phyloP scores from a whole-genome alignment of 2,888 invertebrate species.

The Cosmia pyralina region DNA sequence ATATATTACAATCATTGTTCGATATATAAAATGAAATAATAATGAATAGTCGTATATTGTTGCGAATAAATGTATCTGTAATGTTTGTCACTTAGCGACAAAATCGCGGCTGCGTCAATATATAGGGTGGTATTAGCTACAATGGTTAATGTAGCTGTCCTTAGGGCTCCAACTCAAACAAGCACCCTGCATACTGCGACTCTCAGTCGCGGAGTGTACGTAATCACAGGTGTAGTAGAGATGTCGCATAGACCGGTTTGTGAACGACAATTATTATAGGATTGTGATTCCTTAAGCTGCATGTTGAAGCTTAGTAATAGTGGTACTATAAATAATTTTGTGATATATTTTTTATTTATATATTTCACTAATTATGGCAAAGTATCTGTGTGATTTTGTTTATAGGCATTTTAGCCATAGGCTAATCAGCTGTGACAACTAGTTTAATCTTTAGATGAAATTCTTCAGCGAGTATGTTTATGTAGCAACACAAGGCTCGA shows the following conservation, averaged over 20 bases:
- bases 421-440: constrained; percentile 47
- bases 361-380: constrained; percentile 39
- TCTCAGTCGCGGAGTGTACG: constrained; percentile 13
- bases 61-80: constrained; percentile 27
- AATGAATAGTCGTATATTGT: constrained; percentile 10
- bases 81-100: constrained; percentile 32
- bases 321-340: constrained; percentile 57
- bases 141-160: neutral
- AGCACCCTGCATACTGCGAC: neutral
- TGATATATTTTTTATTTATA: too few relatives aligned
- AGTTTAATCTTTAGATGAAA: constrained; percentile 26
- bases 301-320: constrained; percentile 70
- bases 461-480: constrained; percentile 9
- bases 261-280: constrained; percentile 70
- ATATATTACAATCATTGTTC: constrained; percentile 6
- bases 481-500: constrained; percentile 7
- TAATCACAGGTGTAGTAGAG: constrained; percentile 63
- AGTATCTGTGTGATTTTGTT: constrained; percentile 48
- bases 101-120: neutral
- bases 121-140: constrained; percentile 6
- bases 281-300: constrained; percentile 74
- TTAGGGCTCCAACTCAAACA: neutral
- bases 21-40: constrained; percentile 28
- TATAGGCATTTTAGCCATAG: constrained; percentile 48
- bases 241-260: constrained; percentile 67